These are phyloP conservation scores for Amniataba percoides DNA, from an alignment of 2,797 vertebrate genomes.

Conservation along the genomic window DNA sequence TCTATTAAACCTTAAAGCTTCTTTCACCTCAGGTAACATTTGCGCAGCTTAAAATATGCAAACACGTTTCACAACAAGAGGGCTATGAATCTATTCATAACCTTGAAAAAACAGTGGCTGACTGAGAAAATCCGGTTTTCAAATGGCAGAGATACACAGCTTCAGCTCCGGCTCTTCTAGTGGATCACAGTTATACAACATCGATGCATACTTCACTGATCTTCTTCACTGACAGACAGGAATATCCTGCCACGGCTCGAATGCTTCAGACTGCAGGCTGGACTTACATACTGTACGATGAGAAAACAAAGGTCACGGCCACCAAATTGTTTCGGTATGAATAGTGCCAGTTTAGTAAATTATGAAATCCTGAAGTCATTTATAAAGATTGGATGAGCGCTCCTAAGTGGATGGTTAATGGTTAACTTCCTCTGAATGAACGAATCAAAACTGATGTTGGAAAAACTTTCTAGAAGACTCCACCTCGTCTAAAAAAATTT, in stretches of 20 bases:
- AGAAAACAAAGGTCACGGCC: no score
- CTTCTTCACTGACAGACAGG: not conserved
- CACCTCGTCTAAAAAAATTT: not conserved
- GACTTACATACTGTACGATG: no score
- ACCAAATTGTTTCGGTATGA: no score
- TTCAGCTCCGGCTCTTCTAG: conserved; percentile 4
- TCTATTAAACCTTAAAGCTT: not conserved
- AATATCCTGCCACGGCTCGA: not conserved
- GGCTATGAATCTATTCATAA: not conserved
- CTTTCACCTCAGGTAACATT: not conserved
- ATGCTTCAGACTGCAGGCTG: not conserved
- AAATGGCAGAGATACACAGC: not conserved
- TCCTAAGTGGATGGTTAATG: no score
- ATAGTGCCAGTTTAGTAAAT: no score
- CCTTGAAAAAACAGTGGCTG: not conserved
- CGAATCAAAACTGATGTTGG: no score
- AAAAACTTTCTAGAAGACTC: not conserved
- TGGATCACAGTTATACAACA: conserved; percentile 24
- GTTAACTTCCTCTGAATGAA: no score
- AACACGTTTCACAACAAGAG: not conserved
- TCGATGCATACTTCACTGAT: not conserved
- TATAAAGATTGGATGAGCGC: no score
- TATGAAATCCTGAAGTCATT: no score
- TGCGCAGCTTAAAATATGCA: not conserved
- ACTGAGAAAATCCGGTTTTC: not conserved